phyloP scores from a whole-genome alignment of 2,888 invertebrate species.

The Chymomyza fuscimana region DNA sequence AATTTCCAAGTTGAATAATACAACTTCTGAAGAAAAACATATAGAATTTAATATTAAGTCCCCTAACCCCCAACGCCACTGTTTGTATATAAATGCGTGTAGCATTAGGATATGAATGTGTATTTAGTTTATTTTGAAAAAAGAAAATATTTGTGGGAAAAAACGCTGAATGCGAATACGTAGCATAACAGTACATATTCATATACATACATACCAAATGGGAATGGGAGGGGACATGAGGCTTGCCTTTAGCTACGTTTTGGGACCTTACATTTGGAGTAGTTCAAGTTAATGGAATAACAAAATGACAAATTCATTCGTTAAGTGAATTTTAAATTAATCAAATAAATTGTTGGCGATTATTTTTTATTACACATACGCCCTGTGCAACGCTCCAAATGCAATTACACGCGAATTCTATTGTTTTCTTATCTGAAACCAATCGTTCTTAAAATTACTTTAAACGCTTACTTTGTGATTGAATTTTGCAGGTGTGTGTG shows the following conservation, averaged over 20 bases:
- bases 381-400: neutral
- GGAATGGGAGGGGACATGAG: no score
- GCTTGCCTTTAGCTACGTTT: no score
- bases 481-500: neutral
- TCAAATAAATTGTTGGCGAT: neutral
- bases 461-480: neutral
- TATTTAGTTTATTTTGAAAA: conserved; percentile 1
- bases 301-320: conserved; percentile 35
- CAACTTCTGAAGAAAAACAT: no score
- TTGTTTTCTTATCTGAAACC: neutral
- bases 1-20: no score
- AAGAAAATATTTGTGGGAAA: conserved; percentile 58
- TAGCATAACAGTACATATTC: conserved; percentile 28
- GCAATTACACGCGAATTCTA: neutral
- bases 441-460: neutral
- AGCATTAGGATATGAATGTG: neutral
- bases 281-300: neutral
- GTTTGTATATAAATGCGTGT: neutral
- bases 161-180: conserved; percentile 55
- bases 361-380: conserved; percentile 3
- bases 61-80: no score
- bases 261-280: no score
- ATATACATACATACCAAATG: conserved; percentile 7
- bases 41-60: no score
- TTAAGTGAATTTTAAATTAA: conserved; percentile 16